Evolutionary conservation across 2,113 vertebrate genomes (phyloP).

Genomic region (Archocentrus centrarchus): DNA sequence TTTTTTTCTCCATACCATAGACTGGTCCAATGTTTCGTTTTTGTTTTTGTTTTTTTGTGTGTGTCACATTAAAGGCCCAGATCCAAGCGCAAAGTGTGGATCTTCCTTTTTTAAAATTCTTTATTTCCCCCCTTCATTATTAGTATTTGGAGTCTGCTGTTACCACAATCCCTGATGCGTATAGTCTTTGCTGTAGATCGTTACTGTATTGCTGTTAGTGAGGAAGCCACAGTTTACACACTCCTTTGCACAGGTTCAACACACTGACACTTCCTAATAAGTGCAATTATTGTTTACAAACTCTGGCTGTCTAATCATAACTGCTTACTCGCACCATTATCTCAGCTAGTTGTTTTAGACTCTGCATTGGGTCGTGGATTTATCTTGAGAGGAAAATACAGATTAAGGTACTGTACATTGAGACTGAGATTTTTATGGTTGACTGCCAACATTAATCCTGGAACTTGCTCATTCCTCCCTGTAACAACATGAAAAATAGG

Average conservation of each 20-base stretch:
- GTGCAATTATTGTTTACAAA: constrained; percentile 1
- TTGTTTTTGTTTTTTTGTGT: neutral
- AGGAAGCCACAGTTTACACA: constrained; percentile 5
- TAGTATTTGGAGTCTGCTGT: neutral
- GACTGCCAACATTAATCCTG: constrained; percentile 5
- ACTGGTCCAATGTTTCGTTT: neutral
- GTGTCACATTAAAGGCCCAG: neutral
- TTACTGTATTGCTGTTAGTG: neutral
- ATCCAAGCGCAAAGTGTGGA: neutral
- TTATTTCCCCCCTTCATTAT: too few species aligned
- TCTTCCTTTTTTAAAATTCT: too few species aligned
- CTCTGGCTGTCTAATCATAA: neutral
- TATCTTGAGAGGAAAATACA: neutral
- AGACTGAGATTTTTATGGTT: neutral
- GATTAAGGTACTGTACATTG: neutral
- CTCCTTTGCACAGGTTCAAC: neutral
- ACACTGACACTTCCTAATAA: constrained; percentile 8
- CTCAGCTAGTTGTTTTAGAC: neutral
- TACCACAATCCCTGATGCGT: neutral
- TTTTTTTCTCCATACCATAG: neutral
- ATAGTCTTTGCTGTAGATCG: neutral
- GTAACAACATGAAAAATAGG: neutral
- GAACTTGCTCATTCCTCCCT: neutral
- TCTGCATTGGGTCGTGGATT: neutral
- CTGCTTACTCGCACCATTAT: constrained; percentile 1